Percentiles rank a stretch among this genome's conserved stretches.
These are phyloP conservation scores for Mercenaria mercenaria DNA, from an alignment of 1,140 invertebrate genomes.

Conservation along the genomic window DNA sequence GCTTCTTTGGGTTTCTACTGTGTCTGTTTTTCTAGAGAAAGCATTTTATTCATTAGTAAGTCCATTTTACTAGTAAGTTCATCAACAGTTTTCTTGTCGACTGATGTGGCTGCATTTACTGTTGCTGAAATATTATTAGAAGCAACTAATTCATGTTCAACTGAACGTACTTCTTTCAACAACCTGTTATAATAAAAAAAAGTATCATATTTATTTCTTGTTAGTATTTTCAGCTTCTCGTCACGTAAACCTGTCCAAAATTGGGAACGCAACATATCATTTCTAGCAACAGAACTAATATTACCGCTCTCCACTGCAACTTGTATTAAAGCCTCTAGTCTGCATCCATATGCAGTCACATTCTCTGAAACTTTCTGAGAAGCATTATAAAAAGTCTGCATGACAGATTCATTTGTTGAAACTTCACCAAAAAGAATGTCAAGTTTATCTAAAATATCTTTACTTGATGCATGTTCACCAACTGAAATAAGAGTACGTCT, in stretches of 20 bases:
- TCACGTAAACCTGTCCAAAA: conserved; percentile 20
- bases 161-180: not conserved
- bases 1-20: not conserved
- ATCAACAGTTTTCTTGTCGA: not conserved
- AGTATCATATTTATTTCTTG: conserved; percentile 17
- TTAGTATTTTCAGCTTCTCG: conserved; percentile 13
- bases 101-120: not conserved
- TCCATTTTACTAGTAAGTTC: not conserved
- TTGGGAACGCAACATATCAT: conserved; percentile 23
- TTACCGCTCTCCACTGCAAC: not conserved
- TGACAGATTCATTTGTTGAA: not conserved
- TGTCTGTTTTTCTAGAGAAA: not conserved
- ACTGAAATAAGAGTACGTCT: not conserved
- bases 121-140: not conserved
- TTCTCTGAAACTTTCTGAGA: not conserved
- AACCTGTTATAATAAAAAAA: not conserved
- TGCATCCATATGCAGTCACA: conserved; percentile 15
- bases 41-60: not conserved
- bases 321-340: not conserved
- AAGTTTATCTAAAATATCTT: not conserved
- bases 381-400: conserved; percentile 4
- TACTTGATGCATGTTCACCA: not conserved
- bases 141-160: not conserved
- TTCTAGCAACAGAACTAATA: conserved; percentile 8
- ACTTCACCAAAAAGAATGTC: not conserved